A percentile compares a stretch with the other conserved stretches of the same genome.
phyloP scores from a whole-genome alignment of 2,113 vertebrate genomes.

The Leucoraja erinaceus region DNA sequence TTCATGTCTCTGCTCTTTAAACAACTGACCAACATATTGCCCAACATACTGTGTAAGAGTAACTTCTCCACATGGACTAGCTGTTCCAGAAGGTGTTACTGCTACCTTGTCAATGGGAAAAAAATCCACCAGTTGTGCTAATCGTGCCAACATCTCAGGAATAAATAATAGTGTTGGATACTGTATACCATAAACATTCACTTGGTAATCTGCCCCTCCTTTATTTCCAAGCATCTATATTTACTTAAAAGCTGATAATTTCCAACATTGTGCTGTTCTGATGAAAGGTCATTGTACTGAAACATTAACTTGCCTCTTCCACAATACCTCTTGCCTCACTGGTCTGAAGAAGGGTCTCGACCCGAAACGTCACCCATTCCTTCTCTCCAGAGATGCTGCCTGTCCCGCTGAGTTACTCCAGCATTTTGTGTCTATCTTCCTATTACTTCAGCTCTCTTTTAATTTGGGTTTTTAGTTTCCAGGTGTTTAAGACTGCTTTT shows the following conservation, averaged over 20 bases:
- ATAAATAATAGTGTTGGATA: background rate
- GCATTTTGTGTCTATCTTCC: too few species aligned
- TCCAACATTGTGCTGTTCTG: background rate
- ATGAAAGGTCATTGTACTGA: background rate
- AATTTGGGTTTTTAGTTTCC: background rate
- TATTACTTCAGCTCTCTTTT: background rate
- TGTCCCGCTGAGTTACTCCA: too few species aligned
- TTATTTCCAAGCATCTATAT: background rate
- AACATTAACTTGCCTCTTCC: background rate
- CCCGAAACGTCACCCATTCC: too few species aligned
- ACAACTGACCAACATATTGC: background rate
- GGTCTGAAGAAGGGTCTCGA: too few species aligned
- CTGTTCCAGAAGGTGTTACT: background rate
- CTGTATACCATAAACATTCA: too few species aligned
- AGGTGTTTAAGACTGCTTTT: background rate
- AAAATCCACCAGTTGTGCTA: background rate
- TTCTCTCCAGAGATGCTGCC: too few species aligned
- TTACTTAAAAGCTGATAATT: slow-evolving; percentile 8
- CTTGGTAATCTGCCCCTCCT: background rate
- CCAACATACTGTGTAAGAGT: background rate
- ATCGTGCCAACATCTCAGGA: too few species aligned
- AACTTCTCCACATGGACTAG: background rate
- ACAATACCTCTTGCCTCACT: too few species aligned
- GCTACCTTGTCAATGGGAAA: too few species aligned
- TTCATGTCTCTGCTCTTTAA: too few species aligned